Evolutionary conservation across 2,113 vertebrate species (phyloP), one percentile per base, ranked within the genome.

Genomic region (Sander lucioperca): DNA sequence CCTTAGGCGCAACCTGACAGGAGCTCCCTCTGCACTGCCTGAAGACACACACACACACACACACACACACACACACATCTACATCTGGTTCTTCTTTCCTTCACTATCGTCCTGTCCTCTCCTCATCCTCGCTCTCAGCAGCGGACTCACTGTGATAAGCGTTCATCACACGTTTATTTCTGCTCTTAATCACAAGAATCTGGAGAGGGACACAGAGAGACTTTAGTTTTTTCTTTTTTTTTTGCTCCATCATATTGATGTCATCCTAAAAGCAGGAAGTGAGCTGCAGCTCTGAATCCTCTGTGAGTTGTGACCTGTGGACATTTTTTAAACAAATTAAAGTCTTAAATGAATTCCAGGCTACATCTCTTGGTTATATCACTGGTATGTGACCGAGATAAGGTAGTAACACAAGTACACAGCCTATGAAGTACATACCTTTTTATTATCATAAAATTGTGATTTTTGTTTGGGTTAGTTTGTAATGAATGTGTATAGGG

Each of bases 1-100:
- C 93, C 88, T 91, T 90, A 84, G 76, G 73, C 6, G 27, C 36
- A 66, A 89, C 85, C 77, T 56, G 53, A 79, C 73, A 74, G 82
- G 70, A 87, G 82, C 45, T 90, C 63, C 77, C 86, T 79, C 75
- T 79, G 73, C 58, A 13, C 79, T 21, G 51, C 77, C 79, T 19
- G 30, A 67, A 86, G 79, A 83, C 77, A 67, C 76, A 59, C 64
- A 65, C 21, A 6, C 66, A 23, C 71, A 74, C 3, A 11, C 63
- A n/a, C 30, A 33, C 3, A 0, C 63, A 66, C 61, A 57, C 57
- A 86, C 39, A 66, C 84, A 72, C 76, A 70, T 71, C 13, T 45
- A 58, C 56, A 19, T 6, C 45, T 39, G 36, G 36, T 39, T 39
- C 36, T 9, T 67, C 51, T n/a, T 36, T 43, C 5, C 25, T 18